These are phyloP conservation scores for Azorinus chamasolen DNA, from an alignment of 2,888 invertebrate genomes.

Conservation along the genomic window DNA sequence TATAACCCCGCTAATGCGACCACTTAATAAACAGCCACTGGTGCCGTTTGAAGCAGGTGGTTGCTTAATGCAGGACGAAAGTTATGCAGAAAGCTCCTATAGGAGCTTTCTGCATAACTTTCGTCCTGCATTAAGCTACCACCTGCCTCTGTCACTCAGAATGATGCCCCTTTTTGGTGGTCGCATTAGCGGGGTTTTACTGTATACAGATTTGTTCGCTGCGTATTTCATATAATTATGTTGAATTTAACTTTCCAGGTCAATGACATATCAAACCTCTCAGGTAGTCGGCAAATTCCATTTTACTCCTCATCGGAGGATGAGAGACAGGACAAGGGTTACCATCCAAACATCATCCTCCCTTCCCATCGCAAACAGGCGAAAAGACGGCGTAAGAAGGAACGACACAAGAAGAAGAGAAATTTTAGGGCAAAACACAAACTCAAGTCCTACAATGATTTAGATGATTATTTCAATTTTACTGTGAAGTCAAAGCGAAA, in stretches of 20 bases:
- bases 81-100: too few species aligned
- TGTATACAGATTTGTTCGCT: too few species aligned
- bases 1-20: too few species aligned
- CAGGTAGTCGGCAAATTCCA: slow-evolving; percentile 41
- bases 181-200: too few species aligned
- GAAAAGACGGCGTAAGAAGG: slow-evolving; percentile 56
- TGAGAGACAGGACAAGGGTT: slow-evolving; percentile 29
- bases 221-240: too few species aligned
- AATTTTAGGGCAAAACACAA: slow-evolving; percentile 30
- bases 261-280: slow-evolving; percentile 17
- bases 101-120: too few species aligned
- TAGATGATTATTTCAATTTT: slow-evolving; percentile 57
- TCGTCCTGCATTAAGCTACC: too few species aligned
- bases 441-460: slow-evolving; percentile 18
- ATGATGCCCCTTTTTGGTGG: too few species aligned
- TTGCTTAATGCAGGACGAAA: too few species aligned
- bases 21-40: too few species aligned
- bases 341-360: slow-evolving; percentile 51
- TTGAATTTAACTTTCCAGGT: slow-evolving; percentile 26
- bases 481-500: slow-evolving; percentile 30
- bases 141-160: too few species aligned
- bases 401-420: slow-evolving; percentile 38
- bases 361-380: slow-evolving; percentile 48
- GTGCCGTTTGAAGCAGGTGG: too few species aligned
- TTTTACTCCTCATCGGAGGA: slow-evolving; percentile 28